Evolutionary conservation across 37 sponge, comb jelly and placozoan species (phyloP).

Genomic region (Cladorhizidae sp.): DNA sequence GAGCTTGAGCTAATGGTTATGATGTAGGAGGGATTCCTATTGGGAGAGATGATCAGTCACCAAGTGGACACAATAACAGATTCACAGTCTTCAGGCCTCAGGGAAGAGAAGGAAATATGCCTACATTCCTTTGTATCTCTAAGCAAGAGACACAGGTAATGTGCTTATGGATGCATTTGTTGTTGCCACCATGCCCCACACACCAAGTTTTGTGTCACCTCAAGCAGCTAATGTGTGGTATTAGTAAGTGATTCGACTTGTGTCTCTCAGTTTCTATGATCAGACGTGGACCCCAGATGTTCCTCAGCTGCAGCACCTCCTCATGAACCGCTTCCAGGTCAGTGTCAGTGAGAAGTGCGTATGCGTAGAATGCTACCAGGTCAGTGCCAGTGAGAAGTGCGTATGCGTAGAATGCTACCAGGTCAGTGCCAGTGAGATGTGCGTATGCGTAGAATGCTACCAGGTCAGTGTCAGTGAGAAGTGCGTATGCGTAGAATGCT

Average conservation of each 20-base stretch:
- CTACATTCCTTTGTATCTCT: slow-evolving; percentile 24
- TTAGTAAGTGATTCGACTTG: not conserved
- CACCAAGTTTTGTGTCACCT: too few species aligned
- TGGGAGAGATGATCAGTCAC: slow-evolving; percentile 34
- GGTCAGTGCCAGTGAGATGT: too few species aligned
- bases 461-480: too few species aligned
- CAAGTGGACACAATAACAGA: slow-evolving; percentile 61
- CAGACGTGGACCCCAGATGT: slow-evolving; percentile 29
- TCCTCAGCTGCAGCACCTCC: slow-evolving; percentile 5
- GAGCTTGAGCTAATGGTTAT: not conserved
- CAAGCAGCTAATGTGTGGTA: too few species aligned
- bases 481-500: too few species aligned
- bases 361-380: too few species aligned
- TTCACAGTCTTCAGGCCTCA: slow-evolving; percentile 33
- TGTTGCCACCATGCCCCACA: not conserved
- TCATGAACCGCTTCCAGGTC: slow-evolving; percentile 23
- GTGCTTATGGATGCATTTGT: not conserved
- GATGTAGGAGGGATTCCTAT: slow-evolving; percentile 54
- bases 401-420: too few species aligned
- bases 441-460: too few species aligned
- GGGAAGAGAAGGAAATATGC: slow-evolving; percentile 58
- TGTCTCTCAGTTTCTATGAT: slow-evolving; percentile 47
- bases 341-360: too few species aligned
- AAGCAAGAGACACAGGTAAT: slow-evolving; percentile 12
- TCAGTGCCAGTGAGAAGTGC: too few species aligned